These are phyloP conservation scores for Macropodus opercularis DNA, from an alignment of 2,797 vertebrate species.

Conservation along the genomic window DNA sequence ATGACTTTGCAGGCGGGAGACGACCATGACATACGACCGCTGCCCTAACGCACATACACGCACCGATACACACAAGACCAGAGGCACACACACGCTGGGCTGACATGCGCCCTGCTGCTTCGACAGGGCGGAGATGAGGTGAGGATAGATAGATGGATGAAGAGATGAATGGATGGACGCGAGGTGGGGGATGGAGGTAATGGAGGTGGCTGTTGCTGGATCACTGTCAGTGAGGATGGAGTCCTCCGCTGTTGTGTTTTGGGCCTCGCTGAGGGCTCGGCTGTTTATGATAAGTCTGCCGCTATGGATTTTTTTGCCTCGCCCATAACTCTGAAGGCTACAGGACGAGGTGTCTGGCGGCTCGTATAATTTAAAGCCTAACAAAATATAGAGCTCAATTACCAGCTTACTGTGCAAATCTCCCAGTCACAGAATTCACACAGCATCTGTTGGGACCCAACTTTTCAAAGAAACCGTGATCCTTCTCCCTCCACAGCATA, in stretches of 20 bases:
- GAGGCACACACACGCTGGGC: conserved; percentile 35
- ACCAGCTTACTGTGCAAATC: conserved; percentile 50
- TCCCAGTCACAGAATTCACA: conserved; percentile 13
- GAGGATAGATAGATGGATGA: conserved; percentile 59
- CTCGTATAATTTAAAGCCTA: conserved; percentile 44
- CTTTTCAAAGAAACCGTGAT: conserved; percentile 26
- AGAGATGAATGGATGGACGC: conserved; percentile 52
- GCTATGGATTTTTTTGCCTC: conserved; percentile 58
- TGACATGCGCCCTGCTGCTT: conserved; percentile 51
- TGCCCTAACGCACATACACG: conserved; percentile 40
- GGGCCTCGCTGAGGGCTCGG: conserved; percentile 26
- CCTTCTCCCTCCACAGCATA: conserved; percentile 10
- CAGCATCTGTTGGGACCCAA: conserved; percentile 14
- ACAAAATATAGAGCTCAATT: conserved; percentile 53
- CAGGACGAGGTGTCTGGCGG: conserved; percentile 7
- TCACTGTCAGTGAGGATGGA: conserved; percentile 43
- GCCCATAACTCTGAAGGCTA: conserved; percentile 43
- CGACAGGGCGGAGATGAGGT: conserved; percentile 74
- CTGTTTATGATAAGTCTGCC: conserved; percentile 52
- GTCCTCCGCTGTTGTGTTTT: conserved; percentile 29
- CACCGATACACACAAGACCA: conserved; percentile 25
- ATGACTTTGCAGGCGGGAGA: conserved; percentile 67
- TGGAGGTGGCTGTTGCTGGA: conserved; percentile 60
- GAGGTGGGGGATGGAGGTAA: conserved; percentile 56
- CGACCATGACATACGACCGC: conserved; percentile 59